Evolutionary conservation across 2,888 invertebrate species (phyloP).

Genomic region (Tortrix viridana): DNA sequence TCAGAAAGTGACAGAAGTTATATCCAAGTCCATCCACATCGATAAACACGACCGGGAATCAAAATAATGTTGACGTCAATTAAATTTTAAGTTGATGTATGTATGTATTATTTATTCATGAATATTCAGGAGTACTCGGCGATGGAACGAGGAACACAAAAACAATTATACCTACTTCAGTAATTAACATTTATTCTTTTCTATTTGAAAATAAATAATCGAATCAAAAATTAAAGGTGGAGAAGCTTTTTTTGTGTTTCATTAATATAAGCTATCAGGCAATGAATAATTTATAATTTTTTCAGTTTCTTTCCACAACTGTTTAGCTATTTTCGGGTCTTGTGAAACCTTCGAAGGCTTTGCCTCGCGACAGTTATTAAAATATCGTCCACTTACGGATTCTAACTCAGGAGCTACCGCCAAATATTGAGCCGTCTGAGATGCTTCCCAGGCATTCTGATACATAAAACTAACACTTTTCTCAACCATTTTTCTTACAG

Average conservation of each 20-base stretch:
- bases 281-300: constrained; percentile 70
- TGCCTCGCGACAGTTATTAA: constrained; percentile 82
- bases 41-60: no score
- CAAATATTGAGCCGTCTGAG: constrained; percentile 86
- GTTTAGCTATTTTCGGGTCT: constrained; percentile 80
- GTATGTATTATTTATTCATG: constrained; percentile 1
- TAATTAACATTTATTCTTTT: no score
- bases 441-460: constrained; percentile 86
- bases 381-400: constrained; percentile 86
- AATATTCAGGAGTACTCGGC: background rate
- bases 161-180: background rate
- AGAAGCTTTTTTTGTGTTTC: no score
- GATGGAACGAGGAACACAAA: background rate
- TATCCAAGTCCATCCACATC: no score
- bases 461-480: constrained; percentile 67
- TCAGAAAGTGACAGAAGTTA: no score
- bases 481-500: constrained; percentile 60
- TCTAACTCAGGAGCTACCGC: constrained; percentile 82
- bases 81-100: background rate
- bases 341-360: constrained; percentile 79
- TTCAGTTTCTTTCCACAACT: constrained; percentile 87
- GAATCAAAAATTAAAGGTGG: no score
- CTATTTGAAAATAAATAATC: no score
- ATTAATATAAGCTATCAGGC: constrained; percentile 37
- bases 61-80: background rate